Base-by-base conservation (phyloP, 2,888 invertebrate genomes). In the Ditula angustiorana region DNA sequence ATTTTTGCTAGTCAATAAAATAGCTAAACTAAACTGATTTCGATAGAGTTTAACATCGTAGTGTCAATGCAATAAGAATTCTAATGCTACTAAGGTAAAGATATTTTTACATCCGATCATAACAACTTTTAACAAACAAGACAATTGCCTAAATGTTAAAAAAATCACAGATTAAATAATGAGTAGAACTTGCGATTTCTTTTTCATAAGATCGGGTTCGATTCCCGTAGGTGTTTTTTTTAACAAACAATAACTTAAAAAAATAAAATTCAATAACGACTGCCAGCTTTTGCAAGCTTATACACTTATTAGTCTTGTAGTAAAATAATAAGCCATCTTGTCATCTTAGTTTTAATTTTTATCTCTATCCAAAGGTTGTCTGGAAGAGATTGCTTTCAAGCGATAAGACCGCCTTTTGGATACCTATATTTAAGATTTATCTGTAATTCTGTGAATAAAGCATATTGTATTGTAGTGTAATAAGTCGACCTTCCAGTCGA, bases 1-100 rank as follows among this genome's bases (percentile, higher is more conserved):
- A 55, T 46, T 60, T 49, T 50, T 19, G 55, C 55, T 61, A 47
- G 46, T 61, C 35, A 46, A 55, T 53, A 61, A 61, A 37, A 61
- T 44, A 55, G 19, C 33, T 52, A 46, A 41, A 50, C 50, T 60
- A 61, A 24, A 2, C 0, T 26, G 26, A 26, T 13, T 49, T 28
- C 4, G 1, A 49, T 8, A 26, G 10, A 26, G 5, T 26, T 16
- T 26, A 26, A 28, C n/a, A 49, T 1, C 24, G 24, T 47, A 28
- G 37, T 62, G 49, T 26, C 55, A 56, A 56, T 37, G 49, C 2
- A 50, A 30, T 5, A 30, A 56, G 13, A 23, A 11, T 23, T 23
- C 33, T 56, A 56, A 41, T 49, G 37, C 28, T 56, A 56, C 37
- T 16, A 46, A 2, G 44, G 19, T 46, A 47, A 55, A 21, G 21